Base-by-base conservation (phyloP, 2,113 vertebrate species). In the Riparia riparia region DNA sequence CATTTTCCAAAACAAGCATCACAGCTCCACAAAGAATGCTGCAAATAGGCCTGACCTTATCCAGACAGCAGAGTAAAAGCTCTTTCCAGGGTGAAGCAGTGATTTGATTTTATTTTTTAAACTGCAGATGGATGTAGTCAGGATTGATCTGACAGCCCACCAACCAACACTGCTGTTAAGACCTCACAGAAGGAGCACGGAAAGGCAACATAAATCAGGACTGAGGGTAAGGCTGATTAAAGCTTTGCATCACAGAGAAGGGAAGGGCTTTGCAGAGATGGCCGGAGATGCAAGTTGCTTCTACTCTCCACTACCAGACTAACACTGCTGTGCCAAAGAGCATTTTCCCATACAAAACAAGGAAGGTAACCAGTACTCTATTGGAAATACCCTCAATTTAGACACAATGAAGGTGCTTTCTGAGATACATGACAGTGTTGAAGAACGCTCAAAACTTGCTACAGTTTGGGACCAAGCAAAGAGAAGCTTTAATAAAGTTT, bases 81-180 rank as follows among this genome's bases (percentile, higher is more conserved):
- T 78, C 71, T 90, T 68, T 95, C 44, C 63, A 51, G 44, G 37
- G 49, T 58, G 41, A 92, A 81, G 41, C 51, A 47, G 44, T 49
- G 69, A 88, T 77, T 93, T 91, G 3, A 45, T 57, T 87, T 82
- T 54, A 58, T 69, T 95, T 94, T 91, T 93, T 29, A 85, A 92
- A 70, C 14, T 2, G 2, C 82, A 89, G 92, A 95, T 81, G 60
- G 41, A 94, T 80, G 85, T 32, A 93, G 42, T 51, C 51, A 57
- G 68, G 71, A 93, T 88, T 83, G 63, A 81, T 64, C 37, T 92
- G 90, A 93, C 92, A 96, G 71, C 44, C 64, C 49, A 88, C 47
- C 74, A 77, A 65, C 42, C 51, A 90, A 66, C 50, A 41, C 0
- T n/a, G 29, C 51, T 92, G n/a, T 49, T 82, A 83, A 88, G 49